Base-by-base conservation (phyloP, 1,140 invertebrate species). In the Drosophila miranda region DNA sequence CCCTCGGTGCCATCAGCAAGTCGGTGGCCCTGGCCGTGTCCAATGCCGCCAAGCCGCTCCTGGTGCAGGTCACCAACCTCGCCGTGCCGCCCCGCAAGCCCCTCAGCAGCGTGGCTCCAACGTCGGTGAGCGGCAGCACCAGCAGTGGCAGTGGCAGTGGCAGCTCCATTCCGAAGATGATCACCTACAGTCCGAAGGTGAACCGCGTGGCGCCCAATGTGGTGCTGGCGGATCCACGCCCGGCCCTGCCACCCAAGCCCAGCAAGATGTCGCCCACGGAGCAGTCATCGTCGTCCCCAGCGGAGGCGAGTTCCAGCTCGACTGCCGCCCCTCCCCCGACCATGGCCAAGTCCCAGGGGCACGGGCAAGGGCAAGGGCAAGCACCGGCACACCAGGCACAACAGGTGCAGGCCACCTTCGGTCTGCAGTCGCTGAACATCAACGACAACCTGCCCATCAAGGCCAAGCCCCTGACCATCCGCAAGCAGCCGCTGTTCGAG, bases 81-180 rank as follows among this genome's bases (percentile, higher is more conserved):
- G 83, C 78, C 1, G 90, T 91, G 55, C 92, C 90, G 0, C 92
- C 93, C 52, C 92, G 95, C 89, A 95, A 95, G 89, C 96, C 96
- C 53, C 95, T 96, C 55, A 96, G 95, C 78, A 96, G 95, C 91
- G 95, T 96, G 45, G 95, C 95, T 54, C 95, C 95, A 26, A 96
- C 94, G 74, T 94, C 94, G 55, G 92, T 95, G 71, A 93, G 94
- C 87, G 95, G 94, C 21, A 45, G 52, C 77, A 51, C 30, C 50
- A 52, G 11, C 34, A 93, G 94, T 84, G 95, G 94, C 19, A 41
- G 46, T 21, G 41, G 54, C 61, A 56, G 93, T 28, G 41, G 60
- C 64, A 78, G 81, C 46, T 62, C 81, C 91, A 95, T 90, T 94
- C 94, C 91, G 93, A 75, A 95, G 94, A 90, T 94, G 95, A 89